These are phyloP conservation scores for Pristionchus japonicus DNA, from an alignment of 2,888 invertebrate genomes.

Conservation along the genomic window DNA sequence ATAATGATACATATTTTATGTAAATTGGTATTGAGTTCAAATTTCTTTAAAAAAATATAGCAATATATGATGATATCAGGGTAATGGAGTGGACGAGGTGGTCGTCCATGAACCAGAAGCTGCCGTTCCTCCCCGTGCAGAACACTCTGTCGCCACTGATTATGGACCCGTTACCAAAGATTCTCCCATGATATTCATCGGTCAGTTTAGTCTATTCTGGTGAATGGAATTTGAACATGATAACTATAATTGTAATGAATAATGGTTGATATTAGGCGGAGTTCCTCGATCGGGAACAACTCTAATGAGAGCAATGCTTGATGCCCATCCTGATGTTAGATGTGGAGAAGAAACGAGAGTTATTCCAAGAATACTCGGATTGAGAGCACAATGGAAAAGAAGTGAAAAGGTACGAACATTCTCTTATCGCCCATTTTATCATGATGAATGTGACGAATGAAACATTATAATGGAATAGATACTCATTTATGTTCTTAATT, in stretches of 20 bases:
- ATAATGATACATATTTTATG: too few relatives aligned
- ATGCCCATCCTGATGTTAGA: slow-evolving; percentile 94
- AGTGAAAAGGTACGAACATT: slow-evolving; percentile 85
- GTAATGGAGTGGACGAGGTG: not conserved
- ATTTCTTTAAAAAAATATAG: too few relatives aligned
- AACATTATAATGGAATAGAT: not conserved
- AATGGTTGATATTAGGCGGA: too few relatives aligned
- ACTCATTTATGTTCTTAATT: not conserved
- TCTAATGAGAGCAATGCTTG: slow-evolving; percentile 96
- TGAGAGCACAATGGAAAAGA: slow-evolving; percentile 94
- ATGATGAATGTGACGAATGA: not conserved
- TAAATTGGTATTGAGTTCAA: too few relatives aligned
- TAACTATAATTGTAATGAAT: not conserved
- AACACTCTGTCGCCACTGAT: not conserved
- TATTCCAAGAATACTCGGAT: slow-evolving; percentile 91
- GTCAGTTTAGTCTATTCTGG: slow-evolving; percentile 46
- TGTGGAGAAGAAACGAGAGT: slow-evolving; percentile 83
- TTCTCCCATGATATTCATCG: slow-evolving; percentile 55
- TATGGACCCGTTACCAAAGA: slow-evolving; percentile 46
- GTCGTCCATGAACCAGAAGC: not conserved
- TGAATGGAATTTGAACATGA: not conserved
- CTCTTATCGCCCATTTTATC: not conserved
- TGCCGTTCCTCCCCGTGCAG: not conserved
- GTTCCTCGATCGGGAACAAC: slow-evolving; percentile 92
- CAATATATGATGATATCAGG: not conserved